Evolutionary conservation across 2,888 invertebrate genomes (phyloP).

Genomic region (Tetragonisca angustula): DNA sequence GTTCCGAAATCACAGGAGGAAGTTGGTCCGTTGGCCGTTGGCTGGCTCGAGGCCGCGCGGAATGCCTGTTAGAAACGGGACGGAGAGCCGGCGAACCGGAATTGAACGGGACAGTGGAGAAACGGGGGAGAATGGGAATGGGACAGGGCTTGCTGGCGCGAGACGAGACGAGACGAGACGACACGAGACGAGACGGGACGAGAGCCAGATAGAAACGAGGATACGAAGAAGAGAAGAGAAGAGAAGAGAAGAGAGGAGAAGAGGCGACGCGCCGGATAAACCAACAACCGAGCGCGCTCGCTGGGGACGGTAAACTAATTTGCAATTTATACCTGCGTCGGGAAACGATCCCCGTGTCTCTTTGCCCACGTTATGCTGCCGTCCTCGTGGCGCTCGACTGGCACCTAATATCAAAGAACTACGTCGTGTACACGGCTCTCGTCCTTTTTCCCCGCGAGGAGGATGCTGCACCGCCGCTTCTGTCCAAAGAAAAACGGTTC

Average conservation of each 20-base stretch:
- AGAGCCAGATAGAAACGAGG: not conserved
- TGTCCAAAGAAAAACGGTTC: not conserved
- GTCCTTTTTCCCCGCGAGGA: slow-evolving; percentile 3
- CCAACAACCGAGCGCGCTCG: slow-evolving; percentile 62
- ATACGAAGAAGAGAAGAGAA: not conserved
- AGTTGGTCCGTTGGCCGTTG: slow-evolving; percentile 14
- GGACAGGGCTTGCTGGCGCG: not conserved
- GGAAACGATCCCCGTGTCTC: slow-evolving; percentile 44
- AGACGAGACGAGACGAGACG: not conserved
- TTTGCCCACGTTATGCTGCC: slow-evolving; percentile 18
- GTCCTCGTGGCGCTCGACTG: slow-evolving; percentile 28
- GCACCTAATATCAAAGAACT: slow-evolving; percentile 53
- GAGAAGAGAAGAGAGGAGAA: not conserved
- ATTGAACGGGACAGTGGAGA: not conserved
- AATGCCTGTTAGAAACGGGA: slow-evolving; percentile 3
- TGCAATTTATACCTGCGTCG: slow-evolving; percentile 68
- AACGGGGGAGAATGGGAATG: not conserved
- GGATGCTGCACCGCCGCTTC: not conserved
- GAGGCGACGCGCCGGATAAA: slow-evolving; percentile 57
- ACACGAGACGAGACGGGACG: not conserved
- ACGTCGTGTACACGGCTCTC: not conserved
- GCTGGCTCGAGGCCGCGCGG: not conserved
- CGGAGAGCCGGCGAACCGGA: not conserved
- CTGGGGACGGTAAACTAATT: slow-evolving; percentile 70
- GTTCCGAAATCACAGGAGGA: slow-evolving; percentile 5